These are phyloP conservation scores for Chymomyza costata DNA, from an alignment of 1,140 invertebrate species.

Conservation along the genomic window DNA sequence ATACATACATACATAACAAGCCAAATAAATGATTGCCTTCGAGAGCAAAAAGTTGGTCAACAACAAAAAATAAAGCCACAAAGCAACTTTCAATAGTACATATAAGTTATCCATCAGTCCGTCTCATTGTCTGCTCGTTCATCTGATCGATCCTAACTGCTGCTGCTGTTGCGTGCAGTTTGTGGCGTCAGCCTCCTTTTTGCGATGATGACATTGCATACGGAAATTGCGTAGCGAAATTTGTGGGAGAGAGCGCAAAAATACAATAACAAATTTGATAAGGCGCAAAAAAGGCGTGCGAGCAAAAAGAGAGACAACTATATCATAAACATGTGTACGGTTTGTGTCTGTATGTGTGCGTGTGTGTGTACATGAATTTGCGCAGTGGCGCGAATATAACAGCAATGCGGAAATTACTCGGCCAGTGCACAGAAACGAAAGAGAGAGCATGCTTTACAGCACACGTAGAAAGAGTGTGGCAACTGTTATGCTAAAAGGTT, in stretches of 20 bases:
- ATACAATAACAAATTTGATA: constrained; percentile 1
- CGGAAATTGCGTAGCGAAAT: constrained; percentile 21
- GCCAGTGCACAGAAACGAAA: constrained; percentile 1
- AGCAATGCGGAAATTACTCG: not conserved
- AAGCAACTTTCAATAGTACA: too few relatives aligned
- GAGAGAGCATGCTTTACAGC: constrained; percentile 5
- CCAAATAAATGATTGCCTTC: too few relatives aligned
- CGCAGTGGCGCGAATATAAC: too few relatives aligned
- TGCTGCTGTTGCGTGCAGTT: not conserved
- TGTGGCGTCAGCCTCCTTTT: constrained; percentile 3
- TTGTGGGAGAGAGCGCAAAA: constrained; percentile 5
- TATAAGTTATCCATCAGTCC: too few relatives aligned
- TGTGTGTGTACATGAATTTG: too few relatives aligned
- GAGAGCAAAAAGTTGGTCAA: too few relatives aligned
- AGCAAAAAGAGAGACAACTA: constrained; percentile 5
- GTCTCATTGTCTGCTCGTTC: too few relatives aligned
- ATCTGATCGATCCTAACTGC: not conserved
- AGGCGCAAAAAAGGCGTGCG: constrained; percentile 6
- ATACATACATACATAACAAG: too few relatives aligned
- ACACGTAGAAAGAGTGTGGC: constrained; percentile 2
- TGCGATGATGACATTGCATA: constrained; percentile 21
- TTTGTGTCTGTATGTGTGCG: too few relatives aligned
- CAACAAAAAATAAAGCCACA: too few relatives aligned
- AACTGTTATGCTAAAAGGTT: too few relatives aligned
- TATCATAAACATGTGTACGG: too few relatives aligned